Evolutionary conservation across 2,797 vertebrate genomes (phyloP).

Genomic region (Gymnopithys bicolor): DNA sequence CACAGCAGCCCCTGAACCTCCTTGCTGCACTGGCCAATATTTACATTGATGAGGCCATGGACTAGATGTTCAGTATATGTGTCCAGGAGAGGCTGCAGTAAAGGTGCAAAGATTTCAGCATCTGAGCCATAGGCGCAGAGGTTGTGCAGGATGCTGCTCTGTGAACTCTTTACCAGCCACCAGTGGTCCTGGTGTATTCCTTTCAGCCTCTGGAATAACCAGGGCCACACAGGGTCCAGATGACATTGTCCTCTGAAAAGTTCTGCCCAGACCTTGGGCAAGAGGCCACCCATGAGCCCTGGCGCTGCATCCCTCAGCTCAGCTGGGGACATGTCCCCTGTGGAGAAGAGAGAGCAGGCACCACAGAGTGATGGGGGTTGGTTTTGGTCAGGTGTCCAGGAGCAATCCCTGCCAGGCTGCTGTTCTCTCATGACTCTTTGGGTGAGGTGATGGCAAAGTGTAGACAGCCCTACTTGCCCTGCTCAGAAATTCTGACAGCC

Average conservation of each 20-base stretch:
- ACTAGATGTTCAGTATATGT: not conserved
- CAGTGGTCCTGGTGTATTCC: not conserved
- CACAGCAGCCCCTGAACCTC: too few relatives aligned
- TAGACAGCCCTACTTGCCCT: not conserved
- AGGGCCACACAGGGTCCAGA: not conserved
- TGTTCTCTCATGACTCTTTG: not conserved
- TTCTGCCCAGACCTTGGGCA: not conserved
- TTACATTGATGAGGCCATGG: too few relatives aligned
- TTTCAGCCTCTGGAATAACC: not conserved
- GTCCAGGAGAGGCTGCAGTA: not conserved
- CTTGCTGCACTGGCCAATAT: too few relatives aligned
- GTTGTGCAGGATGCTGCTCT: not conserved
- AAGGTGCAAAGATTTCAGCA: not conserved
- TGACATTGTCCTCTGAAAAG: not conserved
- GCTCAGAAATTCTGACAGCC: not conserved
- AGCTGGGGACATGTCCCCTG: not conserved
- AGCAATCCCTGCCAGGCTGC: not conserved
- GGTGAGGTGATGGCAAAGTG: not conserved
- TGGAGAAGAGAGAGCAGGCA: not conserved
- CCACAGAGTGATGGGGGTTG: not conserved
- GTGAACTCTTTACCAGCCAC: not conserved
- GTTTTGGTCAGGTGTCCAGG: not conserved
- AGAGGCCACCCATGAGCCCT: not conserved
- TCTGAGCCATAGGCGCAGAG: not conserved
- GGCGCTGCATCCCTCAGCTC: not conserved